These are phyloP conservation scores for Echinometra lucunter DNA, from an alignment of 53 echinoderm and acorn worm species.

Conservation along the genomic window DNA sequence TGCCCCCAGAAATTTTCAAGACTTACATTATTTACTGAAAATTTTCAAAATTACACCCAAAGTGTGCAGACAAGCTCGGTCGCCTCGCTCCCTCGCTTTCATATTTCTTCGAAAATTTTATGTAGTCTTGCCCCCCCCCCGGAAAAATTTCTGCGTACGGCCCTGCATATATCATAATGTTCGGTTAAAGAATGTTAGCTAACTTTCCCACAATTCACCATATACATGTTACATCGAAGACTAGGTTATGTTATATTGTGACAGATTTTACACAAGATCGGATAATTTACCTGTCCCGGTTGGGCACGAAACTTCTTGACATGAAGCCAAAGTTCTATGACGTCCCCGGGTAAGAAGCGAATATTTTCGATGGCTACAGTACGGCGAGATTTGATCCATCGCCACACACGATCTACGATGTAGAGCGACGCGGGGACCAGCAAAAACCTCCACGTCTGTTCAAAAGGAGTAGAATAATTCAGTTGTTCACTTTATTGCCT, in stretches of 20 bases:
- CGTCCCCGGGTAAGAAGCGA: constrained; percentile 81
- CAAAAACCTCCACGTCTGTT: constrained; percentile 91
- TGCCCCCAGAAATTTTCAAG: too few relatives aligned
- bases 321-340: constrained; percentile 84
- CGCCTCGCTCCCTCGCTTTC: too few relatives aligned
- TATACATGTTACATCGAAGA: neutral
- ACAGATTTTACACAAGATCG: too few relatives aligned
- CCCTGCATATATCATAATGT: neutral
- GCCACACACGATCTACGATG: constrained; percentile 79
- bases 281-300: constrained; percentile 87
- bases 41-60: too few relatives aligned
- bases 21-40: too few relatives aligned
- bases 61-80: too few relatives aligned
- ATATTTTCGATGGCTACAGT: constrained; percentile 73
- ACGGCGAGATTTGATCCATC: constrained; percentile 73
- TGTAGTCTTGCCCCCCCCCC: too few relatives aligned
- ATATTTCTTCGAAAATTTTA: too few relatives aligned
- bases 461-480: neutral
- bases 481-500: neutral
- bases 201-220: neutral
- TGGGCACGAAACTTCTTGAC: constrained; percentile 78
- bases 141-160: too few relatives aligned
- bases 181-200: neutral
- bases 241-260: neutral
- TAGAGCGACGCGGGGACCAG: constrained; percentile 82